Percentiles rank a stretch among this genome's conserved stretches.
phyloP scores from a whole-genome alignment of 1,140 invertebrate genomes.

The Daktulosphaira vitifoliae region DNA sequence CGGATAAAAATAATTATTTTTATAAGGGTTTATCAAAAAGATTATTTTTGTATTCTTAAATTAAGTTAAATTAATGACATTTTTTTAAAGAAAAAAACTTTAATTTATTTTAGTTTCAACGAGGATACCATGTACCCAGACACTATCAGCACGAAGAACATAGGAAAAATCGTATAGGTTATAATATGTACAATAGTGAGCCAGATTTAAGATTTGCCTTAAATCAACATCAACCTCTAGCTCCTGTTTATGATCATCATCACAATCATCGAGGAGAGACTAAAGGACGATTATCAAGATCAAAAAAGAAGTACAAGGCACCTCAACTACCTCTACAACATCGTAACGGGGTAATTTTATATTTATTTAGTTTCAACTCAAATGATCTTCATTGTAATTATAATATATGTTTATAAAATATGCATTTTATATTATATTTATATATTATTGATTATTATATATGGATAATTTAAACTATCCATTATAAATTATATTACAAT shows the following conservation, averaged over 20 bases:
- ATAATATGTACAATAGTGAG: slow-evolving; percentile 55
- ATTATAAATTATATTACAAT: too few species aligned
- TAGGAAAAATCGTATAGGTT: slow-evolving; percentile 3
- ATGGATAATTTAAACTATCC: too few species aligned
- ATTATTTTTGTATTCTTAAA: too few species aligned
- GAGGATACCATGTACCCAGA: not conserved
- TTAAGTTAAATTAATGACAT: too few species aligned
- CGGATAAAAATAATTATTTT: too few species aligned
- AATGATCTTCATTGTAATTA: too few species aligned
- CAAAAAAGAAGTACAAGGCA: slow-evolving; percentile 44
- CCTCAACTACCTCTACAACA: slow-evolving; percentile 37
- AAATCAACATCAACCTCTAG: slow-evolving; percentile 1
- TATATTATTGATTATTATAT: too few species aligned
- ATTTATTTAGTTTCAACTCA: too few species aligned
- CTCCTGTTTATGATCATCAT: slow-evolving; percentile 37
- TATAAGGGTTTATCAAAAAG: too few species aligned
- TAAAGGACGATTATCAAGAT: slow-evolving; percentile 40
- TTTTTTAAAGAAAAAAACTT: too few species aligned
- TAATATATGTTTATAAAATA: too few species aligned
- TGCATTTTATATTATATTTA: too few species aligned
- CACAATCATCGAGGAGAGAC: slow-evolving; percentile 42
- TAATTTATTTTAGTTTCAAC: slow-evolving; percentile 8
- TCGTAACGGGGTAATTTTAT: slow-evolving; percentile 35
- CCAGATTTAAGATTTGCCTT: slow-evolving; percentile 53
- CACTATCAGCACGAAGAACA: not conserved